Conservation (phyloP, 2,888 invertebrate species). For the Strigamia transsilvanica region DNA sequence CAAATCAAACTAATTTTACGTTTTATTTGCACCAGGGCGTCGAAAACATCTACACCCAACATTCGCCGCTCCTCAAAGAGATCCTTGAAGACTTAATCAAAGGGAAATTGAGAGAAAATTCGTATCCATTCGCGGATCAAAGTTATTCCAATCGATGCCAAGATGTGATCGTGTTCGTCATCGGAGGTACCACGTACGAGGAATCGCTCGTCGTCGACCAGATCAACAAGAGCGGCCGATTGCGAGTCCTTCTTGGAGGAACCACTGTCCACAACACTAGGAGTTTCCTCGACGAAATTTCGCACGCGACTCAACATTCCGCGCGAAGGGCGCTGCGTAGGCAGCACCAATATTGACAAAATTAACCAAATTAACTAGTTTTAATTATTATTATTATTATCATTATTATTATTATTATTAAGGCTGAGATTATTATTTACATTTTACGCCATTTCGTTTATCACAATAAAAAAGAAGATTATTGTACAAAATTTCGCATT, state of each 20-base stretch:
- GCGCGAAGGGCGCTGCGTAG: neutral
- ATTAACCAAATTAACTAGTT: neutral
- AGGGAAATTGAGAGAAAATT: slow-evolving; percentile 82
- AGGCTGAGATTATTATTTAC: neutral
- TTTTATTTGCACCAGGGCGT: slow-evolving; percentile 75
- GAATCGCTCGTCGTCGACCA: slow-evolving; percentile 87
- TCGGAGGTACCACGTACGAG: slow-evolving; percentile 97
- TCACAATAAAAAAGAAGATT: neutral
- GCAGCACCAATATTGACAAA: neutral
- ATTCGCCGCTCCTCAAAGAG: slow-evolving; percentile 89
- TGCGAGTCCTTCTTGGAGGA: slow-evolving; percentile 86
- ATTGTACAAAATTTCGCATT: neutral
- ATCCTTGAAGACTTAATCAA: slow-evolving; percentile 89
- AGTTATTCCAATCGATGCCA: slow-evolving; percentile 65
- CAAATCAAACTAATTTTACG: neutral
- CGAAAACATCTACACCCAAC: slow-evolving; percentile 99
- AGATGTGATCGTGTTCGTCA: slow-evolving; percentile 94
- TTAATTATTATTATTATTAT: neutral
- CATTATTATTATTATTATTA: too few relatives aligned
- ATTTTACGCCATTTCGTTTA: neutral
- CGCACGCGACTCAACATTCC: slow-evolving; percentile 18
- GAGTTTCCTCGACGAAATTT: slow-evolving; percentile 43
- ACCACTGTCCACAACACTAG: slow-evolving; percentile 87
- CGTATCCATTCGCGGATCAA: neutral
- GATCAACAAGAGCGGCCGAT: slow-evolving; percentile 77